phyloP scores from a whole-genome alignment of 2,888 invertebrate species.

The Philereme transversata region DNA sequence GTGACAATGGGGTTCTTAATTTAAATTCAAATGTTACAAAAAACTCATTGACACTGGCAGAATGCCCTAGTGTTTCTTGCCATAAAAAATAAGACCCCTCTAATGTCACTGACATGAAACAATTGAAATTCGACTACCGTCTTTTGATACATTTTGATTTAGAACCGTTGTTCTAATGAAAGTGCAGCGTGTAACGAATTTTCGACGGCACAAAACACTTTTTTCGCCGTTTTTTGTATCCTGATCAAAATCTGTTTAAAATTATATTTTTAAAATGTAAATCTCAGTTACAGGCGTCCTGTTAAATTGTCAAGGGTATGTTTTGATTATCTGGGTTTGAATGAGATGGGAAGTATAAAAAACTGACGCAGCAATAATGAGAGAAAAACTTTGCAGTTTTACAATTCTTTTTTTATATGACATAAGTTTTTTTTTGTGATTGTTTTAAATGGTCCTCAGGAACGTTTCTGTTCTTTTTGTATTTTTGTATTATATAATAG shows the following conservation, averaged over 20 bases:
- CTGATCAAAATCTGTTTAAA: slow-evolving; percentile 24
- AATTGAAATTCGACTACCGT: slow-evolving; percentile 75
- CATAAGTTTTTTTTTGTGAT: too few relatives aligned
- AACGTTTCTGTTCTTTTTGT: too few relatives aligned
- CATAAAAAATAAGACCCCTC: slow-evolving; percentile 41
- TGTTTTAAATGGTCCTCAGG: too few relatives aligned
- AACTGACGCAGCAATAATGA: background rate
- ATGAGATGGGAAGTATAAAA: slow-evolving; percentile 5
- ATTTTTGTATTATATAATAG: too few relatives aligned
- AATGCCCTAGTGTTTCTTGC: slow-evolving; percentile 36
- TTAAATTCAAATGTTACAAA: slow-evolving; percentile 72
- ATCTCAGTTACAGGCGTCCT: slow-evolving; percentile 10
- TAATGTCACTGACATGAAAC: slow-evolving; percentile 72
- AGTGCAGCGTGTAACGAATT: slow-evolving; percentile 62
- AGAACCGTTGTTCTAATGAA: slow-evolving; percentile 64
- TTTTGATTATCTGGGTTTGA: background rate
- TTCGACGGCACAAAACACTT: slow-evolving; percentile 52
- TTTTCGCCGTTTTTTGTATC: slow-evolving; percentile 40
- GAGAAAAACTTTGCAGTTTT: too few relatives aligned
- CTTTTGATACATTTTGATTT: slow-evolving; percentile 75
- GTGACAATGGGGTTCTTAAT: slow-evolving; percentile 72
- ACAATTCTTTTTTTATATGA: too few relatives aligned
- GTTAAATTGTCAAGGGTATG: slow-evolving; percentile 11
- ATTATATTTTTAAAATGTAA: slow-evolving; percentile 24
- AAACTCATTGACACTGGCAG: slow-evolving; percentile 46